phyloP scores from a whole-genome alignment of 2,888 invertebrate species.

The Plutella xylostella region DNA sequence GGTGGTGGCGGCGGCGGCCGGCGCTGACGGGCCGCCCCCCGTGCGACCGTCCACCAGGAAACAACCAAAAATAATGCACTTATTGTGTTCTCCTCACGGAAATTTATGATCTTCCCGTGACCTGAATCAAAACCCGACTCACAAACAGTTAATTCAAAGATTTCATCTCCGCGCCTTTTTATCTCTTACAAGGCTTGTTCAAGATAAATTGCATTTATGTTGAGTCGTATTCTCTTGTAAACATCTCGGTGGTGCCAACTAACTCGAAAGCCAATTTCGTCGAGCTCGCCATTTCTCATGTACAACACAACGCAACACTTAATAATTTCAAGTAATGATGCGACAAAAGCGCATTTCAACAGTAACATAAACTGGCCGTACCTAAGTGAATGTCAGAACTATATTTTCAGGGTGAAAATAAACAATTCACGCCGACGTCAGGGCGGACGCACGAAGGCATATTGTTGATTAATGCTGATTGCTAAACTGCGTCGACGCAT shows the following conservation, averaged over 20 bases:
- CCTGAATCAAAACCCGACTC: neutral
- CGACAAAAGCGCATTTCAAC: constrained; percentile 4
- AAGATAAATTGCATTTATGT: no score
- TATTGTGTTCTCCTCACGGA: constrained; percentile 13
- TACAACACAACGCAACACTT: no score
- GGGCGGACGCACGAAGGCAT: constrained; percentile 40
- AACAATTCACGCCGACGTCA: constrained; percentile 52
- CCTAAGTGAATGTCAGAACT: constrained; percentile 28
- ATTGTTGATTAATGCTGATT: constrained; percentile 67
- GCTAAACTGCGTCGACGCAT: constrained; percentile 63
- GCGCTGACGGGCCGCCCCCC: no score
- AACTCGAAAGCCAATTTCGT: no score
- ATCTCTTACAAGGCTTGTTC: no score
- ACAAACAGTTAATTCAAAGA: no score
- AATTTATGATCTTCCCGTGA: constrained; percentile 3
- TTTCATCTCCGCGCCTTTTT: no score
- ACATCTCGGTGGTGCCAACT: no score
- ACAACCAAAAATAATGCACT: constrained; percentile 15
- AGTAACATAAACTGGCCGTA: constrained; percentile 3
- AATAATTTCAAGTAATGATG: constrained; percentile 1
- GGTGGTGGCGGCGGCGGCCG: no score
- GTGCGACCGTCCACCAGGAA: constrained; percentile 16
- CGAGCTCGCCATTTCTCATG: no score
- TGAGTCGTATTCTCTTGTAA: no score
- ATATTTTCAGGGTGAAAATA: constrained; percentile 49